Evolutionary conservation across 1,140 invertebrate species (phyloP).

Genomic region (Pseudomyrmex dendroicus): DNA sequence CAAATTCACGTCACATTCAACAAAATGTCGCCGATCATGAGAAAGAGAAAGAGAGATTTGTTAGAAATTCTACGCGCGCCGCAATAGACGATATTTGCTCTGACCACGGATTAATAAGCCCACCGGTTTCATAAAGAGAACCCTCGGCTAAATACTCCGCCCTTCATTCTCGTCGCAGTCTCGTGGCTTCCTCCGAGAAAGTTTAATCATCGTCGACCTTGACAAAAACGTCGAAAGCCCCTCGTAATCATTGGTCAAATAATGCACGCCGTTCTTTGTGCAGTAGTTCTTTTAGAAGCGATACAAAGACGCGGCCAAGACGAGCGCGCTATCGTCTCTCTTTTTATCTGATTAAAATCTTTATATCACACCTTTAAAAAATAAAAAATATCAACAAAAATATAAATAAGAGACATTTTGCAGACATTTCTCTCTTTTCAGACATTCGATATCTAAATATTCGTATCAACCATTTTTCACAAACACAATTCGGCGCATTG

Average conservation of each 20-base stretch:
- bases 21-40: too few species aligned
- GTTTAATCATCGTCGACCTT: constrained; percentile 58
- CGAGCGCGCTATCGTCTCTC: too few species aligned
- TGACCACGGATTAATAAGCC: constrained; percentile 65
- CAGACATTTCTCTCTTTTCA: not conserved
- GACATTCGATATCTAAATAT: constrained; percentile 6
- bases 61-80: not conserved
- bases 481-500: not conserved
- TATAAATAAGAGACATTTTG: too few species aligned
- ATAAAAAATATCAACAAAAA: too few species aligned
- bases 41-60: too few species aligned
- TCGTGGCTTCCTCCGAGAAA: constrained; percentile 22
- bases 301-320: not conserved
- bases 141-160: constrained; percentile 64
- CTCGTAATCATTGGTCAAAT: constrained; percentile 28
- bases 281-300: not conserved
- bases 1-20: too few species aligned
- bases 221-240: not conserved
- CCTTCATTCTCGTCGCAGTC: constrained; percentile 17
- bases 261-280: not conserved
- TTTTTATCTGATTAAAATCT: too few species aligned
- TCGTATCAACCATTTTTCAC: not conserved
- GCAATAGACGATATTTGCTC: constrained; percentile 62
- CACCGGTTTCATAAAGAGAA: constrained; percentile 66
- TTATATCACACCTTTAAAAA: too few species aligned